These are phyloP conservation scores for Patella depressa DNA, from an alignment of 2,888 invertebrate genomes.

Conservation along the genomic window DNA sequence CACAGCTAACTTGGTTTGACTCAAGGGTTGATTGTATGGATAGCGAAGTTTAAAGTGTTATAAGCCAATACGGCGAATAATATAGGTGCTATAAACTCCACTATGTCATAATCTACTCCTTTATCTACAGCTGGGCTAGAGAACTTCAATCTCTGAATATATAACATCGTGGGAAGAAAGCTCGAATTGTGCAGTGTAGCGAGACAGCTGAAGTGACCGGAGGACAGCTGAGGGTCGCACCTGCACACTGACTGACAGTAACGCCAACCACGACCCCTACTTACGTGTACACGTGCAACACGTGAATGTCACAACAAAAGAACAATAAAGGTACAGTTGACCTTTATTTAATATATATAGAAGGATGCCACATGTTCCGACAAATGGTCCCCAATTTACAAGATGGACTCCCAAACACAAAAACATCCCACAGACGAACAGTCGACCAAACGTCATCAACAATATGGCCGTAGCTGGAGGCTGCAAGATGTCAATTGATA, in stretches of 20 bases:
- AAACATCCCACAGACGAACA: no score
- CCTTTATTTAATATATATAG: slow-evolving; percentile 2
- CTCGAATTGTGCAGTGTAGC: background rate
- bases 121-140: background rate
- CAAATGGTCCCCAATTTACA: background rate
- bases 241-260: background rate
- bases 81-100: background rate
- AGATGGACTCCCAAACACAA: no score
- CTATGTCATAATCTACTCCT: background rate
- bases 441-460: no score
- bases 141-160: background rate
- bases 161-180: slow-evolving; percentile 2
- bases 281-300: background rate
- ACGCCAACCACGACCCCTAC: background rate
- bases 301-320: background rate
- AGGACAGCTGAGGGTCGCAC: slow-evolving; percentile 10
- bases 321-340: background rate
- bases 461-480: background rate
- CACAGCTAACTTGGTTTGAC: no score
- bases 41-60: no score
- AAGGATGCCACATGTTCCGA: slow-evolving; percentile 1
- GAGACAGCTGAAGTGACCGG: slow-evolving; percentile 8
- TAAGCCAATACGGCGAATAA: background rate
- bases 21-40: no score
- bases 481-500: slow-evolving; percentile 6